Evolutionary conservation across 2,797 vertebrate species (phyloP).

Genomic region (Bryconaethiops microstoma): DNA sequence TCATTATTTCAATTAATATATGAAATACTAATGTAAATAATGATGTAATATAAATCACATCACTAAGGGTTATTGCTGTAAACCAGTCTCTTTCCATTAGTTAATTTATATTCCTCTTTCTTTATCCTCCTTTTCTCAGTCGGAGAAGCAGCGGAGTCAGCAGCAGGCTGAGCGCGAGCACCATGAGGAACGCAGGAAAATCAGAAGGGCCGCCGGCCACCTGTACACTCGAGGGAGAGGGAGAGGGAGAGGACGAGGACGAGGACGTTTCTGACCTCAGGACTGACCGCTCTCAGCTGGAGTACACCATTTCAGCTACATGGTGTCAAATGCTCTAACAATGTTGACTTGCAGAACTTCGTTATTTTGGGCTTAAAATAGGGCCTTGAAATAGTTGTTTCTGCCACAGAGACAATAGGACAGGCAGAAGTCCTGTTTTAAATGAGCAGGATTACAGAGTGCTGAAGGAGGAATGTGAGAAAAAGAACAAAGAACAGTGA

Average conservation of each 20-base stretch:
- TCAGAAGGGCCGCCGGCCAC: constrained; percentile 87
- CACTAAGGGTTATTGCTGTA: no score
- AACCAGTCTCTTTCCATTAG: not conserved
- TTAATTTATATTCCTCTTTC: no score
- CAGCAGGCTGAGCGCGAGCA: constrained; percentile 89
- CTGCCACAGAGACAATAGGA: not conserved
- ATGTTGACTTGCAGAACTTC: constrained; percentile 7
- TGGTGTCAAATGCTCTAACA: not conserved
- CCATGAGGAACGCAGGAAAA: constrained; percentile 87
- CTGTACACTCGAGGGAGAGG: constrained; percentile 75
- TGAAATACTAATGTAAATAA: no score
- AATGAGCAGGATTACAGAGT: constrained; percentile 15
- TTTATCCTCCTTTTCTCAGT: constrained; percentile 68
- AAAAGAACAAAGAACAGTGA: not conserved
- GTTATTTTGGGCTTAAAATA: constrained; percentile 13
- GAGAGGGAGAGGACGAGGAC: constrained; percentile 37
- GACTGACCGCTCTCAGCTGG: not conserved
- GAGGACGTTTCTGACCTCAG: constrained; percentile 64
- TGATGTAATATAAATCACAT: no score
- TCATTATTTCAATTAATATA: not conserved
- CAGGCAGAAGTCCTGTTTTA: constrained; percentile 54
- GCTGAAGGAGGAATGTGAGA: constrained; percentile 38
- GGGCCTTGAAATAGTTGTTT: constrained; percentile 11
- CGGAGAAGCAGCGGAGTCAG: constrained; percentile 86
- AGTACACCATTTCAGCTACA: not conserved